Conservation (phyloP, 2,797 vertebrate genomes). For the Enteromius thamalakanensis region DNA sequence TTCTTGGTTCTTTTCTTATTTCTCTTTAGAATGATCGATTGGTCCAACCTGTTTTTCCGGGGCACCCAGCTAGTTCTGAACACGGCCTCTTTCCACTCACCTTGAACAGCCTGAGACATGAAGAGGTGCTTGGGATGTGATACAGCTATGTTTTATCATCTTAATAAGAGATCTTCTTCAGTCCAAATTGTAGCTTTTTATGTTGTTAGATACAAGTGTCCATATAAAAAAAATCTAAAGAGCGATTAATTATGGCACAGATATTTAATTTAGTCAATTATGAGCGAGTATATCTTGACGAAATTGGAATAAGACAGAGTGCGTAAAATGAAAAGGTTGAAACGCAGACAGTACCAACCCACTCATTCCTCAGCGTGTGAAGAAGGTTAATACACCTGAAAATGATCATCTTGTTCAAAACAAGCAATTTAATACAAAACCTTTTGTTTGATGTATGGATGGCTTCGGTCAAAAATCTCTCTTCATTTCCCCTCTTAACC, state of each 20-base stretch:
- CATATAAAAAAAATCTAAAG: neutral
- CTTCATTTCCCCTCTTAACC: conserved; percentile 2
- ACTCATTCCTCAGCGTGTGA: neutral
- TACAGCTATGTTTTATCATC: neutral
- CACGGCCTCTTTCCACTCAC: neutral
- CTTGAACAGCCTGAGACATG: neutral
- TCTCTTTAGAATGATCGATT: conserved; percentile 7
- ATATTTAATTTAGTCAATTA: conserved; percentile 9
- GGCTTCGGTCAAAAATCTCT: neutral
- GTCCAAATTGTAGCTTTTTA: neutral
- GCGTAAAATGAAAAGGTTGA: neutral
- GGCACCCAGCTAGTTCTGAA: neutral
- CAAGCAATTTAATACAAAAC: neutral
- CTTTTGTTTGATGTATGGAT: neutral
- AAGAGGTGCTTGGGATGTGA: conserved; percentile 6
- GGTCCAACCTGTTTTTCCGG: conserved; percentile 6
- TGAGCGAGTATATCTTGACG: neutral
- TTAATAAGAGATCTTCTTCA: neutral
- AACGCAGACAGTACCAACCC: conserved; percentile 1
- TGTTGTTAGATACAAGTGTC: neutral
- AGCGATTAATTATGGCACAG: neutral
- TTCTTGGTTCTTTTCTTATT: neutral
- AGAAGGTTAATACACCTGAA: neutral
- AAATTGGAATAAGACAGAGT: neutral
- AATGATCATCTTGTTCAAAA: conserved; percentile 7